These are phyloP conservation scores for Hemichromis elongatus DNA, from an alignment of 2,113 vertebrate genomes.

Conservation along the genomic window DNA sequence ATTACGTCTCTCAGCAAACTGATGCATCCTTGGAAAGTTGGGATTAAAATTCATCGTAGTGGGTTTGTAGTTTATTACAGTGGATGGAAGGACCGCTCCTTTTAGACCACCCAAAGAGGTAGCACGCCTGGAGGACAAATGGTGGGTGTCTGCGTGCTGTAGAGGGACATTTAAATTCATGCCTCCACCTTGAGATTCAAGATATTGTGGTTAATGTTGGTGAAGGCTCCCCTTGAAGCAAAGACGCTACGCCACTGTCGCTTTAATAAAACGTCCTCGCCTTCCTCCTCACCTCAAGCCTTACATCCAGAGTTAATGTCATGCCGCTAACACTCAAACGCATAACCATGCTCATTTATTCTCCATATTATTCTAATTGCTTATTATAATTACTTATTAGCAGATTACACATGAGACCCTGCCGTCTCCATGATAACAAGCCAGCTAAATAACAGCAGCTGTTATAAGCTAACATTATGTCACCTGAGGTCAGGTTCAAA, in stretches of 20 bases:
- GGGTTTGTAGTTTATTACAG: neutral
- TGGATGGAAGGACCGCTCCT: neutral
- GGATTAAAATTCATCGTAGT: neutral
- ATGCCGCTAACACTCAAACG: neutral
- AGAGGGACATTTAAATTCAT: neutral
- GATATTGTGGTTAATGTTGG: neutral
- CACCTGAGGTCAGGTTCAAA: neutral
- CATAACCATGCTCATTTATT: neutral
- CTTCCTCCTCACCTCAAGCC: neutral
- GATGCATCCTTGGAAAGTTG: neutral
- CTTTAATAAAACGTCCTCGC: neutral
- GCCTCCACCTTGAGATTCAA: neutral
- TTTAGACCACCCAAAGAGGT: neutral
- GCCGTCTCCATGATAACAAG: too few species aligned
- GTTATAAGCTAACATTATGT: too few species aligned
- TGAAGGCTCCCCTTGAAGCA: neutral
- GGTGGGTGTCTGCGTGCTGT: neutral
- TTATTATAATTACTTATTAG: neutral
- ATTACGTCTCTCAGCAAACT: neutral
- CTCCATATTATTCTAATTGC: neutral
- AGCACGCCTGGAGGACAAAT: neutral
- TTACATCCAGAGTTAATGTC: neutral
- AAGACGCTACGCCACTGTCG: neutral
- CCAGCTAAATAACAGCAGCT: too few species aligned
- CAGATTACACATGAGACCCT: neutral